phyloP scores from a whole-genome alignment of 2,113 vertebrate species.

The Stigmatopora argus region DNA sequence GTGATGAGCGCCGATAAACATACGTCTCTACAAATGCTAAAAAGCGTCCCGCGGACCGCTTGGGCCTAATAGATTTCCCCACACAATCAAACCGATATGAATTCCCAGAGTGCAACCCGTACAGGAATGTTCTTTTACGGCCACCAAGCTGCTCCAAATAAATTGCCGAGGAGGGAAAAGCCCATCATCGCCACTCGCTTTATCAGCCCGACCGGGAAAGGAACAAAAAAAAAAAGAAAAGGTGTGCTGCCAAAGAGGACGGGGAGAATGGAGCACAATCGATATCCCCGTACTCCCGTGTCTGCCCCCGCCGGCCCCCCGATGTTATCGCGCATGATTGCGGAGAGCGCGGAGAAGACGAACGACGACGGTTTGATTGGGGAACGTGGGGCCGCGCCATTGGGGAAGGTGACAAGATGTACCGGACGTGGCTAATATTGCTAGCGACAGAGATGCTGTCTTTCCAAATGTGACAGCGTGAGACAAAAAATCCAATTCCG shows the following conservation, averaged over 20 bases:
- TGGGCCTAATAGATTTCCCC: slow-evolving; percentile 10
- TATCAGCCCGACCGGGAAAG: slow-evolving; percentile 35
- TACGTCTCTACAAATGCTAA: not conserved
- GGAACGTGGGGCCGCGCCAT: slow-evolving; percentile 32
- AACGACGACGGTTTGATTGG: slow-evolving; percentile 57
- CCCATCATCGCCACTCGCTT: slow-evolving; percentile 43
- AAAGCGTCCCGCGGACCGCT: not conserved
- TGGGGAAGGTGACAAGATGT: slow-evolving; percentile 25
- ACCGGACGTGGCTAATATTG: slow-evolving; percentile 27
- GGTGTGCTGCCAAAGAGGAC: slow-evolving; percentile 33
- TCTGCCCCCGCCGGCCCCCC: slow-evolving; percentile 61
- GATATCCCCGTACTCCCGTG: slow-evolving; percentile 65
- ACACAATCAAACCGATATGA: slow-evolving; percentile 8
- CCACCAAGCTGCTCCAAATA: slow-evolving; percentile 37
- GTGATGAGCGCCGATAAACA: not conserved
- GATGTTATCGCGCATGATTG: slow-evolving; percentile 62
- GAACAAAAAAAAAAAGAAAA: slow-evolving; percentile 5
- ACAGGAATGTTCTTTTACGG: slow-evolving; percentile 19
- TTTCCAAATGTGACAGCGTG: slow-evolving; percentile 17
- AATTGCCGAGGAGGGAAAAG: slow-evolving; percentile 39
- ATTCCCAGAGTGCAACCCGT: slow-evolving; percentile 15
- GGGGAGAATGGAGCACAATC: slow-evolving; percentile 47
- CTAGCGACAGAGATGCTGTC: slow-evolving; percentile 35
- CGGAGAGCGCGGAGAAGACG: slow-evolving; percentile 54
- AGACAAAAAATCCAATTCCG: slow-evolving; percentile 28